Conservation (phyloP, 1,140 invertebrate genomes). For the Probaryconus sp. region DNA sequence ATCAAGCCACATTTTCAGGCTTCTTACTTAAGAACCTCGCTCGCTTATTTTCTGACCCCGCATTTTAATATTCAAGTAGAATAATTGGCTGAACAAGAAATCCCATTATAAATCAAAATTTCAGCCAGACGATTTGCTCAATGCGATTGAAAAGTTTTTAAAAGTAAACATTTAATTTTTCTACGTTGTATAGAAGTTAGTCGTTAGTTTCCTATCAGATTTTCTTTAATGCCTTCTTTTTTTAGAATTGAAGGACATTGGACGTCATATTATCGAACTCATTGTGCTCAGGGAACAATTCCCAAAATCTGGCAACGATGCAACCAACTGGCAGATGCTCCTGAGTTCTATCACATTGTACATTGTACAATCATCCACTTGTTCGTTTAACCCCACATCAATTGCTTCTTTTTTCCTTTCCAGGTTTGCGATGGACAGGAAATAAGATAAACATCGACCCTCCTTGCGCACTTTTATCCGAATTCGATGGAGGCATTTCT, state of each 20-base stretch:
- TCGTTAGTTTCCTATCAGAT: too few species aligned
- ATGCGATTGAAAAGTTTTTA: too few species aligned
- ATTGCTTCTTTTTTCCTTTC: slow-evolving; percentile 58
- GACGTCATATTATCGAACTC: background rate
- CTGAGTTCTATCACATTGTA: too few species aligned
- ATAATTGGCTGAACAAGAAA: too few species aligned
- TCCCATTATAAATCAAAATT: too few species aligned
- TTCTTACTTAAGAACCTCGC: slow-evolving; percentile 5
- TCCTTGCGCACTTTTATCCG: slow-evolving; percentile 18
- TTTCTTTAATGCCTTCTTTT: too few species aligned
- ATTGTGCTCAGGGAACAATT: slow-evolving; percentile 4
- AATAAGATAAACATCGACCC: slow-evolving; percentile 50
- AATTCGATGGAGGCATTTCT: slow-evolving; percentile 29
- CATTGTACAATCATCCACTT: slow-evolving; percentile 45
- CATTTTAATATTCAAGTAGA: too few species aligned
- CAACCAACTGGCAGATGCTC: slow-evolving; percentile 65
- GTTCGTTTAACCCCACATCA: slow-evolving; percentile 43
- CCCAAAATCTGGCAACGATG: slow-evolving; percentile 47
- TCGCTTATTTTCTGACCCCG: slow-evolving; percentile 17
- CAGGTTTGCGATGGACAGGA: slow-evolving; percentile 27
- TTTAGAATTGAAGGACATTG: too few species aligned
- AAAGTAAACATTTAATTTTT: too few species aligned
- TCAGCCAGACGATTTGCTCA: too few species aligned
- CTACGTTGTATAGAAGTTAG: too few species aligned
- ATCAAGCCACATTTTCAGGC: background rate